A percentile compares a stretch with the other conserved stretches of the same genome.
Conservation (phyloP, 2,888 invertebrate genomes). For the Tryphoninae sp. region DNA sequence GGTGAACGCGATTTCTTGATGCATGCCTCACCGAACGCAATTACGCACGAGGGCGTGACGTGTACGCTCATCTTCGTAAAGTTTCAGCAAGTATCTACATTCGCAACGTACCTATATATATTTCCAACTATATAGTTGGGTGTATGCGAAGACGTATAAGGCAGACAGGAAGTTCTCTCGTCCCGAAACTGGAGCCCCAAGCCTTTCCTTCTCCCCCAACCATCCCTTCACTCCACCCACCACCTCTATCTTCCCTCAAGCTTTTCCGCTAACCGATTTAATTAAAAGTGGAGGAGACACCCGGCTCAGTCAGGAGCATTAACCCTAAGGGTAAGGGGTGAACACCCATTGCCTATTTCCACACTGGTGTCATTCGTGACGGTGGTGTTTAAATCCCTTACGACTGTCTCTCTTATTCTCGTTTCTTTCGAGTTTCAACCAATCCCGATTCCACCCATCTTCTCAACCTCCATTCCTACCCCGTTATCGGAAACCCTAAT, state of each 20-base stretch:
- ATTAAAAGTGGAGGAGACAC: slow-evolving; percentile 71
- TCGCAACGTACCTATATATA: slow-evolving; percentile 5
- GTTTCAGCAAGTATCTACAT: slow-evolving; percentile 13
- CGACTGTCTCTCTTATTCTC: not conserved
- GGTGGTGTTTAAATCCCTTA: not conserved
- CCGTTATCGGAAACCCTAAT: no score
- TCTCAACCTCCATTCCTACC: no score
- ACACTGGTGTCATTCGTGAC: slow-evolving; percentile 18
- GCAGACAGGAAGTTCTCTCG: slow-evolving; percentile 29
- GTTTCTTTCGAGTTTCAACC: slow-evolving; percentile 11
- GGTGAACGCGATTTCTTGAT: slow-evolving; percentile 36
- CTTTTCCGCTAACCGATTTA: slow-evolving; percentile 68
- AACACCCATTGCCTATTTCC: slow-evolving; percentile 61
- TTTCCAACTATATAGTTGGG: not conserved
- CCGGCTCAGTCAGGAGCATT: slow-evolving; percentile 55
- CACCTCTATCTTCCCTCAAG: slow-evolving; percentile 36
- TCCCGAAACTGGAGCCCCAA: slow-evolving; percentile 14
- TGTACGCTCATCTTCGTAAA: slow-evolving; percentile 25
- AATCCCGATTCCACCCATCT: not conserved
- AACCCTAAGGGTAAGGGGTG: slow-evolving; percentile 60
- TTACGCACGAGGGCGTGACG: slow-evolving; percentile 43
- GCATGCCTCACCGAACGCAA: slow-evolving; percentile 42
- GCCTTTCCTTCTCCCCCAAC: not conserved
- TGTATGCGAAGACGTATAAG: slow-evolving; percentile 34
- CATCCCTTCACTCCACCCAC: not conserved